phyloP scores from a whole-genome alignment of 2,888 invertebrate genomes.

The Eudemis profundana region DNA sequence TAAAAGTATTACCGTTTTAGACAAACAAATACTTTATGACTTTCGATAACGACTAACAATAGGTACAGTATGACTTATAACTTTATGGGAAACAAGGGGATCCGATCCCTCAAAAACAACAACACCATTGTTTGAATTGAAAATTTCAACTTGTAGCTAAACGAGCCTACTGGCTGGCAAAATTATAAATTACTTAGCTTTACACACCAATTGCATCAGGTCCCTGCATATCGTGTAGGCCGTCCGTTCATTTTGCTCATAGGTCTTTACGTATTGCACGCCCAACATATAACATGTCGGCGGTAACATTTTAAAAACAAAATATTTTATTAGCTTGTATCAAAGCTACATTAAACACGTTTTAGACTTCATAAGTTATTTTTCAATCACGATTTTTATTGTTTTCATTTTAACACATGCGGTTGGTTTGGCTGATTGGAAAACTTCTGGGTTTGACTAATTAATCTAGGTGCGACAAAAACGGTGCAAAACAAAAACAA shows the following conservation, averaged over 20 bases:
- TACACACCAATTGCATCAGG: not conserved
- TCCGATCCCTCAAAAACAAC: no score
- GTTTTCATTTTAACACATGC: no score
- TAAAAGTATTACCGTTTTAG: no score
- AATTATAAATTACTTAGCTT: not conserved
- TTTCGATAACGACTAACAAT: no score
- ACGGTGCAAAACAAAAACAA: not conserved
- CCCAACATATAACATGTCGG: constrained; percentile 4
- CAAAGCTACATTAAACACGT: not conserved
- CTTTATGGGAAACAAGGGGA: no score
- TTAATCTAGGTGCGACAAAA: no score
- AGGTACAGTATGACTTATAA: no score
- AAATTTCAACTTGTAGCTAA: no score
- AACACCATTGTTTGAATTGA: no score
- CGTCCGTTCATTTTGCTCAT: not conserved
- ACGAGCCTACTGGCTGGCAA: no score
- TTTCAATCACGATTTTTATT: not conserved
- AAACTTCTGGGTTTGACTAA: no score
- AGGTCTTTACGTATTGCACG: not conserved
- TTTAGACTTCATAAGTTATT: not conserved
- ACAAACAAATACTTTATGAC: no score
- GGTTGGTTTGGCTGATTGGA: not conserved
- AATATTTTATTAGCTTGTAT: not conserved
- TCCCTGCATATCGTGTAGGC: constrained; percentile 23
- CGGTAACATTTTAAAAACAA: constrained; percentile 2